These are phyloP conservation scores for Porphyrio hochstetteri DNA, from an alignment of 2,113 vertebrate species.

Conservation along the genomic window DNA sequence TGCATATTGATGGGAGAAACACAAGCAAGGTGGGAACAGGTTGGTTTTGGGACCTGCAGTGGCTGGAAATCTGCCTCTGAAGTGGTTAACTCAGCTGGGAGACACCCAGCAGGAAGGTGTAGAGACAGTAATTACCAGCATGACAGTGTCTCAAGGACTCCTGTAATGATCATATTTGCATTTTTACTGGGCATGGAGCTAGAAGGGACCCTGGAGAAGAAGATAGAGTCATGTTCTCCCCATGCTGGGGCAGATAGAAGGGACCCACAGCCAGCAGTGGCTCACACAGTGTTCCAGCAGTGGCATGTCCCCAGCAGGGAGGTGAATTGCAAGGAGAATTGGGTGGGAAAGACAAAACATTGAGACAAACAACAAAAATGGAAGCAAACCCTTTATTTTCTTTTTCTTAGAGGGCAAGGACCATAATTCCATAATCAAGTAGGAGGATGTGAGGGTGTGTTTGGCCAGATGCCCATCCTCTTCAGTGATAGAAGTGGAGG, in stretches of 20 bases:
- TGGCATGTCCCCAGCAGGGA: neutral
- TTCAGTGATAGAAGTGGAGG: neutral
- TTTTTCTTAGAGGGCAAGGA: neutral
- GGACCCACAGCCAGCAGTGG: neutral
- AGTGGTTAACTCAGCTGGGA: neutral
- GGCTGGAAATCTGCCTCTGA: neutral
- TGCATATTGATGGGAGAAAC: neutral
- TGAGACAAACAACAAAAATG: neutral
- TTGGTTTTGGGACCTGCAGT: neutral
- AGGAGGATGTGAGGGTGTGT: fast-evolving
- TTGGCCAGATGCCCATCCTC: neutral
- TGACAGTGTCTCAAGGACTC: neutral
- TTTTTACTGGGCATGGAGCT: neutral
- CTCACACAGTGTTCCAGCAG: neutral
- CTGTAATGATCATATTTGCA: neutral
- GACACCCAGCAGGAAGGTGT: neutral
- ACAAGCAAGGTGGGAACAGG: neutral
- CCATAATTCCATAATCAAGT: neutral
- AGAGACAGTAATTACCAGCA: neutral
- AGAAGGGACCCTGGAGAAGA: neutral
- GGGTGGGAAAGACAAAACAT: neutral
- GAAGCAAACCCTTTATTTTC: neutral
- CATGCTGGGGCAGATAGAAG: neutral
- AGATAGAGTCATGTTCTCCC: neutral
- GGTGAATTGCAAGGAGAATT: neutral